Base-by-base conservation (phyloP, 1,140 invertebrate species). In the Oedothorax gibbosus region DNA sequence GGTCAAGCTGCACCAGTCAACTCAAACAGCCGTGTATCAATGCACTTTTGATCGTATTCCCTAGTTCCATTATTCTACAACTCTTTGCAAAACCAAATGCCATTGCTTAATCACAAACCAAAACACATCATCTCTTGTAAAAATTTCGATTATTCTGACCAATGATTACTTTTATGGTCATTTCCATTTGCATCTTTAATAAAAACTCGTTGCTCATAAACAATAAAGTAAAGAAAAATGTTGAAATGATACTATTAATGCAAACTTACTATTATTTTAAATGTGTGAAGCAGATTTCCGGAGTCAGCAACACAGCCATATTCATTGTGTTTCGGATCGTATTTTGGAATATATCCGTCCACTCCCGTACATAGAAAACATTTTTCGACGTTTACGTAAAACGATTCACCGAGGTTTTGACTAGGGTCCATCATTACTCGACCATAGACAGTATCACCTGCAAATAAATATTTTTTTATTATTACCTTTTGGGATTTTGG, bases 341-440 rank as follows among this genome's bases (percentile, higher is more conserved):
- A 91, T 87, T 89, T 90, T 21, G 90, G 90, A 68, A 91, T 88
- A 87, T 91, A 91, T 14, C 90, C 90, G 84, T 90, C 90, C 60
- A 89, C 89, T 1, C 90, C 90, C n/a, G 90, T 88, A 85, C 90
- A 91, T 9, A 91, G 18, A 86, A 90, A 91, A 56, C 90, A 90
- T 86, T 91, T 90, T 83, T 91, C 90, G 14, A 91, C 84, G 11
- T 85, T 88, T 5, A 91, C 85, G 15, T 86, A 76, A 80, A 90
- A 89, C 2, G 89, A 87, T 9, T 87, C 86, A 10, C 89, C 90
- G 7, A 90, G 87, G 51, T 87, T 88, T 87, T 90, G 89, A 0
- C 89, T 87, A 5, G 90, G 88, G 75, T 90, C 89, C 18, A 91
- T 88, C 86, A 89, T 88, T n/a, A 91, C 87, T 14, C 90, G 87